These are phyloP conservation scores for Tamias sibiricus DNA, from an alignment of 2,113 vertebrate genomes.

Conservation along the genomic window DNA sequence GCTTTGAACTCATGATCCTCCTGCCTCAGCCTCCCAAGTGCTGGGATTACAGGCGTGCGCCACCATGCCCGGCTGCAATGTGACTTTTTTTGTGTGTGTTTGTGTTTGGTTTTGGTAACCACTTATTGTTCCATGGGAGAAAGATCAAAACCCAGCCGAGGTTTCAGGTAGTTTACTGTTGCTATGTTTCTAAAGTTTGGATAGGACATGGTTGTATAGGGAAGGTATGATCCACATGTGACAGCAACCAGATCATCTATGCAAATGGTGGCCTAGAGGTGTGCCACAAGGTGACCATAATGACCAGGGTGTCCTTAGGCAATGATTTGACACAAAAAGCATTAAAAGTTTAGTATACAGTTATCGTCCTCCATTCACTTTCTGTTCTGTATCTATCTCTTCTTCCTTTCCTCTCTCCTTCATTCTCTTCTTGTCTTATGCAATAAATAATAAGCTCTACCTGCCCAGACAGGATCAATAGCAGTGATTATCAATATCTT, in stretches of 20 bases:
- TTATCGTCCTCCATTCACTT: not conserved
- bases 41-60: too few species aligned
- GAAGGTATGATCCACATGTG: not conserved
- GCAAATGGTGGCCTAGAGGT: not conserved
- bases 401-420: not conserved
- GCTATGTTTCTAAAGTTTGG: not conserved
- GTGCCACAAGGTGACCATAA: not conserved
- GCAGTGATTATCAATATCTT: not conserved
- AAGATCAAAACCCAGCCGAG: not conserved
- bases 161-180: not conserved
- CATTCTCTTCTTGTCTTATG: not conserved
- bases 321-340: not conserved
- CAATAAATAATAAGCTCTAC: not conserved
- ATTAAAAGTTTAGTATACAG: not conserved
- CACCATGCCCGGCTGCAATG: too few species aligned
- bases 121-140: not conserved
- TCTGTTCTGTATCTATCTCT: not conserved
- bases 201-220: not conserved
- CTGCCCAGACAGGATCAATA: not conserved
- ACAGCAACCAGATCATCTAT: not conserved
- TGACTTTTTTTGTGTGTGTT: not conserved
- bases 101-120: not conserved
- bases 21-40: too few species aligned
- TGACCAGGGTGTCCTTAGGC: not conserved
- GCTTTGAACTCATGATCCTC: too few species aligned